Conservation (phyloP, 2,113 vertebrate species). For the Setophaga petechia region DNA sequence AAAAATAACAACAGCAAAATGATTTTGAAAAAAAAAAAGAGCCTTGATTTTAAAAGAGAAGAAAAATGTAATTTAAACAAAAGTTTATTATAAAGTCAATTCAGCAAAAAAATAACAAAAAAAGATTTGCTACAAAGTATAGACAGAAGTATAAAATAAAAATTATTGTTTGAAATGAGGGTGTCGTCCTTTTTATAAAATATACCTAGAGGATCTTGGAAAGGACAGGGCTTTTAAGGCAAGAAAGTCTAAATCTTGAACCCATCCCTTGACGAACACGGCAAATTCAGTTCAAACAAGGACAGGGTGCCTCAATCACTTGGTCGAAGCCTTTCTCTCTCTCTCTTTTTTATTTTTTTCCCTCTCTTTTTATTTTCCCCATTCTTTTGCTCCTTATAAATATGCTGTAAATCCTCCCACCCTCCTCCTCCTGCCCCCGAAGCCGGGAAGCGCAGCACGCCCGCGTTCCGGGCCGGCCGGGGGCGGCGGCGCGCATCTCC, state of each 20-base stretch:
- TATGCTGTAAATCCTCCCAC: background rate
- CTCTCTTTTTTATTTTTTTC: background rate
- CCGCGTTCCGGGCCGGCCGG: background rate
- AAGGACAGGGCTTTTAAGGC: background rate
- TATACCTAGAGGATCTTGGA: background rate
- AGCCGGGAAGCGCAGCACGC: background rate
- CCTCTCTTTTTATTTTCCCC: background rate
- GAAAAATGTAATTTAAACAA: constrained; percentile 87
- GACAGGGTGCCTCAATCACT: background rate
- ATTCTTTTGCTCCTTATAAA: background rate
- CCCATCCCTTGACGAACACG: background rate
- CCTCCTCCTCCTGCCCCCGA: background rate
- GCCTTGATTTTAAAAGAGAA: constrained; percentile 82
- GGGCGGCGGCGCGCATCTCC: background rate
- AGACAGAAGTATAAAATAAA: constrained; percentile 94
- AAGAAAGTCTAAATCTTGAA: background rate
- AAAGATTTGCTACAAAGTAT: constrained; percentile 88
- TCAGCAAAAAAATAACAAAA: constrained; percentile 74
- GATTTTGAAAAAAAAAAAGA: constrained; percentile 73
- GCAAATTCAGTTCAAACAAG: constrained; percentile 30
- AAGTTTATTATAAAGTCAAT: constrained; percentile 88
- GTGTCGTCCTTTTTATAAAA: constrained; percentile 71
- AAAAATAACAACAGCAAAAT: constrained; percentile 51
- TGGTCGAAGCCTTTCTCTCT: background rate
- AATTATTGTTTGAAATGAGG: constrained; percentile 89